Evolutionary conservation across 2,113 vertebrate species (phyloP), one percentile per base, ranked within the genome.

Genomic region (Danionella cerebrum): DNA sequence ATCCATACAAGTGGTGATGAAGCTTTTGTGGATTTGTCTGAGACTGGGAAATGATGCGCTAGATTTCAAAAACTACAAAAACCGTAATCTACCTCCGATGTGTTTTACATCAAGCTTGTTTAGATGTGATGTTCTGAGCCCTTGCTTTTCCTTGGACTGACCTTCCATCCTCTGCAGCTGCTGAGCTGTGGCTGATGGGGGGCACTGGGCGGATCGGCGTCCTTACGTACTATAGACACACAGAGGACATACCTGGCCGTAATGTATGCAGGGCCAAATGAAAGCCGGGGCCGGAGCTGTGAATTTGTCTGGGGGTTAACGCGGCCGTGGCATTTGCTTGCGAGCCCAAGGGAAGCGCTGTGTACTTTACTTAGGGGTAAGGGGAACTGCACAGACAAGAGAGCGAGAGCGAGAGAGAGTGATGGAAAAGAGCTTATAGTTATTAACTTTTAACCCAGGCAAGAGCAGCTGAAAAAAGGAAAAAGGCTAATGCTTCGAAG

Each of bases 251-350:
- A 19, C 29, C 24, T 50, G 19, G 58, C 44, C 31, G 16, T 59
- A 68, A 69, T 76, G 45, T 64, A 69, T 72, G 74, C 69, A 72
- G 69, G 60, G 39, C 45, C 62, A 59, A 72, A 68, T 68, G 45
- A 72, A 72, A 51, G 42, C 48, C 58, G 65, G 65, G 52, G 51
- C 58, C 65, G 64, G 57, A 38, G 65, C 65, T 65, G 50, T 68
- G 65, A 63, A 75, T 67, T 71, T 29, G 73, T 64, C 67, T 67
- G 51, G 51, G 69, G 73, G 65, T 68, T 75, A 75, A 76, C 65
- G 22, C 65, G 52, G 74, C 38, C 18, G 36, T 76, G 69, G 60
- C 74, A 76, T 72, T 76, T 71, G 69, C 27, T 45, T 55, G 36
- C 24, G 44, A 65, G 65, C 69, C 48, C 69, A 68, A 69, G 72